phyloP scores from a whole-genome alignment of 2,113 vertebrate species.

The Bufo gargarizans region DNA sequence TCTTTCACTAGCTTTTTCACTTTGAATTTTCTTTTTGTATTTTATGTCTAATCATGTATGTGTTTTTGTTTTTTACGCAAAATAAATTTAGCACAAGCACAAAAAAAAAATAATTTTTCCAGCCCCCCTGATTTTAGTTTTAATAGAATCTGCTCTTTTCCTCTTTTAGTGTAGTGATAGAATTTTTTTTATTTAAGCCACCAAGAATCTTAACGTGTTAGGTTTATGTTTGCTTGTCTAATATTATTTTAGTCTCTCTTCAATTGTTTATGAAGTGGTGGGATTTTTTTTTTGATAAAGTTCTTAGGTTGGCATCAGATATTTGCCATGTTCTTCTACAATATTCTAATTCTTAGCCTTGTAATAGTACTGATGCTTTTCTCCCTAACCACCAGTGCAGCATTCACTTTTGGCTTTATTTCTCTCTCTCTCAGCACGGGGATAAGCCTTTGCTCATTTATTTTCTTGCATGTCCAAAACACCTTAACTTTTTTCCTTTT shows the following conservation, averaged over 20 bases:
- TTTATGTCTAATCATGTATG: no score
- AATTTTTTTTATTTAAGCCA: no score
- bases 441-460: background rate
- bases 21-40: background rate
- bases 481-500: constrained; percentile 61
- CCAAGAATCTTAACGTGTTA: background rate
- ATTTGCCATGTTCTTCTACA: background rate
- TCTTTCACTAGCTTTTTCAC: background rate
- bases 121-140: background rate
- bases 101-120: background rate
- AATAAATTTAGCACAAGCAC: background rate
- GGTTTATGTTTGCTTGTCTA: background rate
- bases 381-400: background rate
- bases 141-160: background rate
- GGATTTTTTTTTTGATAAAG: background rate
- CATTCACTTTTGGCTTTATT: constrained; percentile 33
- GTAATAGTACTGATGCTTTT: background rate
- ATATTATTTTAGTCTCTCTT: background rate
- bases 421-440: background rate
- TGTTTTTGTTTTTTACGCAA: background rate
- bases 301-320: background rate
- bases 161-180: no score
- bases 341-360: background rate
- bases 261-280: background rate
- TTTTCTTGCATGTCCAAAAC: constrained; percentile 75